Base-by-base conservation (phyloP, 1,140 invertebrate genomes). In the Cephus cinctus region DNA sequence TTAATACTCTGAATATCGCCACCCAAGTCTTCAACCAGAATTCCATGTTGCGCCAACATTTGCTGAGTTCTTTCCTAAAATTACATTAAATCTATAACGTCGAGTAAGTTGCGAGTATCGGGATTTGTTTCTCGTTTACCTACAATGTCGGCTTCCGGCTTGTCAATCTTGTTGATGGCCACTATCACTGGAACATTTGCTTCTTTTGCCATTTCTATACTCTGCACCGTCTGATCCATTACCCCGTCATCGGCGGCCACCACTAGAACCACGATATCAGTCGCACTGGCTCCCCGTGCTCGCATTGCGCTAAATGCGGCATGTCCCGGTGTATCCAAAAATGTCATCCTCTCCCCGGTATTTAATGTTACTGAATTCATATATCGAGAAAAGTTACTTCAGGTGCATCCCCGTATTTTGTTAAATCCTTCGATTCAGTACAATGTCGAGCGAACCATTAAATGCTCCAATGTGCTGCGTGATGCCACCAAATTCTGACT, bases 381-480 rank as follows among this genome's bases (percentile, higher is more conserved):
- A n/a, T n/a, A n/a, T n/a, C n/a, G n/a, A n/a, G n/a, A n/a, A n/a
- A n/a, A n/a, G n/a, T n/a, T n/a, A n/a, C n/a, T n/a, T n/a, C n/a
- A n/a, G n/a, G n/a, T n/a, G n/a, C n/a, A n/a, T n/a, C n/a, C n/a
- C n/a, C n/a, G n/a, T n/a, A n/a, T n/a, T n/a, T n/a, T n/a, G n/a
- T n/a, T n/a, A n/a, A n/a, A n/a, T n/a, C n/a, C n/a, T n/a, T n/a
- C n/a, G n/a, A n/a, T n/a, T n/a, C n/a, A n/a, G n/a, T n/a, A n/a
- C n/a, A n/a, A n/a, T n/a, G n/a, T n/a, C n/a, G n/a, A n/a, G 32
- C 43, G 45, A 69, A 85, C 83, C 90, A 67, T 88, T 88, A 78
- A 99, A 99, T 23, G 98, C 98, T 52, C 97, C 98, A 70, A 99
- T 98, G 73, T 99, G 96, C 74, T 99, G 98, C 0, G 98, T 99